phyloP scores from a whole-genome alignment of 2,888 invertebrate genomes.

The Deilephila porcellus region DNA sequence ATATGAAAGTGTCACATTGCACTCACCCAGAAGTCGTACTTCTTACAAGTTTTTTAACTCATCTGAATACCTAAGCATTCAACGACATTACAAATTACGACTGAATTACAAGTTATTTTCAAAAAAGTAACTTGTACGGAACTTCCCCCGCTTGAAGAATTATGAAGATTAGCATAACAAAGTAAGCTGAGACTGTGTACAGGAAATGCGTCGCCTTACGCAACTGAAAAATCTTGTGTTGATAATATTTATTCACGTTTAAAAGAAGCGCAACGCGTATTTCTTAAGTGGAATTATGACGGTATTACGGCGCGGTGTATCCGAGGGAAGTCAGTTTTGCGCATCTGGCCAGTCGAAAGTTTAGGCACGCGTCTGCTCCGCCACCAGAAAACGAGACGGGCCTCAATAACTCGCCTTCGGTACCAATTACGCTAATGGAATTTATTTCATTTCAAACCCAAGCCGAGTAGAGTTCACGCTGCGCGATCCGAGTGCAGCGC shows the following conservation, averaged over 20 bases:
- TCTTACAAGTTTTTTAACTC: conserved; percentile 38
- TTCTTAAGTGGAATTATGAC: conserved; percentile 18
- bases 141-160: conserved; percentile 80
- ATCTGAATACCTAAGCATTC: conserved; percentile 59
- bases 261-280: conserved; percentile 1
- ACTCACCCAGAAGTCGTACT: conserved; percentile 1
- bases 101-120: conserved; percentile 79
- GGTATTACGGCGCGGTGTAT: background rate
- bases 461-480: conserved; percentile 36
- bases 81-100: conserved; percentile 75
- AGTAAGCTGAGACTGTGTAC: conserved; percentile 78
- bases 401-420: conserved; percentile 61
- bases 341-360: conserved; percentile 23
- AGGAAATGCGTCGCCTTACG: conserved; percentile 72
- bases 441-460: conserved; percentile 73
- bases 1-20: background rate
- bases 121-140: conserved; percentile 76
- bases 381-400: conserved; percentile 40
- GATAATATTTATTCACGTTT: conserved; percentile 23
- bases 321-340: conserved; percentile 7
- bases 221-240: conserved; percentile 62
- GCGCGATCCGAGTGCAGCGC: conserved; percentile 47
- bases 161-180: conserved; percentile 84
- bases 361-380: conserved; percentile 22
- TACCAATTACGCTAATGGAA: conserved; percentile 80